Base-by-base conservation (phyloP, 2,797 vertebrate genomes). In the Sphaeramia orbicularis region DNA sequence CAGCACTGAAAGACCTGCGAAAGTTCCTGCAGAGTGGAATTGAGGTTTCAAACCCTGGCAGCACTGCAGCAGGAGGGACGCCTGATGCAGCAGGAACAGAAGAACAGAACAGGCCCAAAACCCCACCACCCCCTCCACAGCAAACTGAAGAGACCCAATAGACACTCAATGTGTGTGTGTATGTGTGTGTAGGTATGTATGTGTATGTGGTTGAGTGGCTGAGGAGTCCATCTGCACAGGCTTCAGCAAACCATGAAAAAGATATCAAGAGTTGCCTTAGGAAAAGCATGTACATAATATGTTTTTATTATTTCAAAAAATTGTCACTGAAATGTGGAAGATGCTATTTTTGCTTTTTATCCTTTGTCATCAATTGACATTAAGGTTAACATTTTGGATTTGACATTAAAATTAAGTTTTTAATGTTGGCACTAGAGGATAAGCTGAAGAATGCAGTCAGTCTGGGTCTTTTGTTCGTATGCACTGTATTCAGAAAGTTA, bases 1-100 rank as follows among this genome's bases (percentile, higher is more conserved):
- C 97, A 0, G 95, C 96, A 68, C 94, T 99, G 12, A 99, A 98
- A 84, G 97, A 99, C 90, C 92, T 98, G 74, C 94, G 97, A 37
- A 96, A 96, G 64, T 98, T 95, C 82, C 84, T 99, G 44, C 97
- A 99, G 91, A 96, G 93, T 47, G 94, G 32, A 75, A 91, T 71
- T 71, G 95, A 80, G 77, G 86, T 12, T 2, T 76, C 48, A 70
- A 92, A 81, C 72, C 81, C 0, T 77, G 90, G 65, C 62, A 64
- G 88, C 92, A 85, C 87, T 80, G 2, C 90, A 82, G 58, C 71
- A 60, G 80, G 79, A 82, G 71, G 27, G 1, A n/a, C 38, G 0
- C 12, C 68, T 3, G 88, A 85, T 0, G 81, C 71, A 2, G 36
- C 65, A 0, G 70, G 36, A 47, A 12, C 50, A 5, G 87, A 89